Evolutionary conservation across 2,888 invertebrate species (phyloP).

Genomic region (Drosophila kambysellisi): DNA sequence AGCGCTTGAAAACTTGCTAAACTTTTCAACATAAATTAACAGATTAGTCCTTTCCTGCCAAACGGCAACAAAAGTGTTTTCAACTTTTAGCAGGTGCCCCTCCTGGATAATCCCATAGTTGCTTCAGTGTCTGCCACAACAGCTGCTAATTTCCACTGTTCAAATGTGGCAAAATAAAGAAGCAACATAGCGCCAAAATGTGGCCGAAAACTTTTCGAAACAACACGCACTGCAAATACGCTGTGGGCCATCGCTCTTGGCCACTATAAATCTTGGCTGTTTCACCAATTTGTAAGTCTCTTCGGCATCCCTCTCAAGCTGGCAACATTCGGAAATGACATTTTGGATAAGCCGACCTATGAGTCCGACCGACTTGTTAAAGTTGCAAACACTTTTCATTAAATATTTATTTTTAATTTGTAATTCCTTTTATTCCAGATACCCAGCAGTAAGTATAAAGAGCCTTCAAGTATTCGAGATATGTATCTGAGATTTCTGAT

Average conservation of each 20-base stretch:
- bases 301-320: constrained; percentile 27
- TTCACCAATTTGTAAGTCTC: constrained; percentile 65
- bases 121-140: constrained; percentile 34
- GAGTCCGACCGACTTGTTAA: constrained; percentile 35
- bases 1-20: constrained; percentile 70
- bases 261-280: constrained; percentile 66
- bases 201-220: constrained; percentile 44
- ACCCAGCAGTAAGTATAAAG: constrained; percentile 2
- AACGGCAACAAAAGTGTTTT: constrained; percentile 32
- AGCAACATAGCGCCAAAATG: constrained; percentile 33
- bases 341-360: constrained; percentile 21
- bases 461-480: constrained; percentile 4
- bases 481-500: background rate
- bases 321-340: constrained; percentile 9
- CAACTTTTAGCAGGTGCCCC: constrained; percentile 55
- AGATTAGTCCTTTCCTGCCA: constrained; percentile 64
- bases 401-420: constrained; percentile 57
- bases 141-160: constrained; percentile 49
- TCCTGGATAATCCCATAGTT: constrained; percentile 23
- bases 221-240: constrained; percentile 48
- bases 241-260: constrained; percentile 25
- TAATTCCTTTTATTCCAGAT: constrained; percentile 9
- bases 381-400: constrained; percentile 41
- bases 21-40: constrained; percentile 78
- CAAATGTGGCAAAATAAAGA: constrained; percentile 23